Evolutionary conservation across 2,113 vertebrate species (phyloP).

Genomic region (Lates calcarifer): DNA sequence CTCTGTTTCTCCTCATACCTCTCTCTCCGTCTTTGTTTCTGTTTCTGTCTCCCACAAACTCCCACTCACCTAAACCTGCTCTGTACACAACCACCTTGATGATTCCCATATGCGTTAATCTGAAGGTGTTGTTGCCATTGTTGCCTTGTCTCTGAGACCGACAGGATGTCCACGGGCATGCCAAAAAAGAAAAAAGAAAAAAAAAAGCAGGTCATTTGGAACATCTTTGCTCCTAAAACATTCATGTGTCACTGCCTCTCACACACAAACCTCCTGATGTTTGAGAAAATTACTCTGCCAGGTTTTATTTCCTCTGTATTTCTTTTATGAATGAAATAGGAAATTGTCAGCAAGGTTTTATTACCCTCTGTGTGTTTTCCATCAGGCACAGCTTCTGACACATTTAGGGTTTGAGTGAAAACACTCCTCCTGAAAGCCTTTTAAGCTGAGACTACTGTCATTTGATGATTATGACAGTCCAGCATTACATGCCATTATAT

Average conservation of each 20-base stretch:
- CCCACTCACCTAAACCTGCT: constrained; percentile 41
- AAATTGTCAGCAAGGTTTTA: constrained; percentile 41
- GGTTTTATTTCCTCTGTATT: constrained; percentile 38
- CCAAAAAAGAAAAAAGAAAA: not conserved
- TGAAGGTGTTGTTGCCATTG: constrained; percentile 39
- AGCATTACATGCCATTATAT: constrained; percentile 39
- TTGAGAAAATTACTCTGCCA: constrained; percentile 18
- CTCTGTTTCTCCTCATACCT: constrained; percentile 8
- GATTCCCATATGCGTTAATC: not conserved
- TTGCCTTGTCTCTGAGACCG: constrained; percentile 30
- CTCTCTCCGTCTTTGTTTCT: constrained; percentile 5
- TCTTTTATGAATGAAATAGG: constrained; percentile 45
- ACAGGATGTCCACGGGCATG: constrained; percentile 58
- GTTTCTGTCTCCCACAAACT: constrained; percentile 16
- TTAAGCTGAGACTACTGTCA: constrained; percentile 47
- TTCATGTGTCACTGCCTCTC: constrained; percentile 64
- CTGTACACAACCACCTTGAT: constrained; percentile 9
- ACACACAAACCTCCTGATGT: constrained; percentile 11
- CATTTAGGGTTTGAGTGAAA: constrained; percentile 54
- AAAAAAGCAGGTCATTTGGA: constrained; percentile 65
- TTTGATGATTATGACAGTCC: constrained; percentile 42
- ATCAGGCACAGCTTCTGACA: constrained; percentile 37
- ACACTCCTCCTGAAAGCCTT: constrained; percentile 52
- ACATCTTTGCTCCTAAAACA: constrained; percentile 65
- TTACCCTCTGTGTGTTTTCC: constrained; percentile 21